A percentile compares a stretch with the other conserved stretches of the same genome.
Conservation (phyloP, 2,888 invertebrate genomes). For the Sericinus montela region DNA sequence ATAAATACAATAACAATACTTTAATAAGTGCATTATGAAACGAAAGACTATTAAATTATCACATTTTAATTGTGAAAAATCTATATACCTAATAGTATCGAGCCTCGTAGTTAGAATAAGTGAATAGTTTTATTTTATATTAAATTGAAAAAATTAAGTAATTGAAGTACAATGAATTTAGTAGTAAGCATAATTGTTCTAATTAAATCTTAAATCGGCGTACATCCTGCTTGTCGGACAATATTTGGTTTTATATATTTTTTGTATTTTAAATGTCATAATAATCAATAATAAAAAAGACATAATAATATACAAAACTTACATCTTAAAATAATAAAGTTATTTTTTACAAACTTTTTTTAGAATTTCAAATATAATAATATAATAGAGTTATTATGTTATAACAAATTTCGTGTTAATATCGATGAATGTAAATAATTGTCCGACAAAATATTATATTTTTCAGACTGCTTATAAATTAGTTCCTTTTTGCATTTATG, state of each 20-base stretch:
- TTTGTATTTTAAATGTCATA: too few relatives aligned
- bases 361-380: too few relatives aligned
- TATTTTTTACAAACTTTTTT: too few relatives aligned
- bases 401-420: too few relatives aligned
- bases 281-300: neutral
- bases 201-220: slow-evolving; percentile 25
- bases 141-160: neutral
- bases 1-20: neutral
- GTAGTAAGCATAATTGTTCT: slow-evolving; percentile 44
- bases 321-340: too few relatives aligned
- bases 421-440: neutral
- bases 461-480: slow-evolving; percentile 20
- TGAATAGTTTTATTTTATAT: slow-evolving; percentile 20
- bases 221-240: slow-evolving; percentile 3
- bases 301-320: neutral
- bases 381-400: too few relatives aligned
- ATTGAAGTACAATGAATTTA: slow-evolving; percentile 53
- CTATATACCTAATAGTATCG: neutral
- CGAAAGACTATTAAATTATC: slow-evolving; percentile 4
- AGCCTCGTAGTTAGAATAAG: slow-evolving; percentile 9
- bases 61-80: slow-evolving; percentile 13
- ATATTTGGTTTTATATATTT: neutral
- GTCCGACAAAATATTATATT: neutral
- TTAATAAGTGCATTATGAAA: slow-evolving; percentile 13
- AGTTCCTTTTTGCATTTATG: slow-evolving; percentile 66